These are phyloP conservation scores for Malacoctenus gilli DNA, from an alignment of 2,797 vertebrate genomes.

Conservation along the genomic window DNA sequence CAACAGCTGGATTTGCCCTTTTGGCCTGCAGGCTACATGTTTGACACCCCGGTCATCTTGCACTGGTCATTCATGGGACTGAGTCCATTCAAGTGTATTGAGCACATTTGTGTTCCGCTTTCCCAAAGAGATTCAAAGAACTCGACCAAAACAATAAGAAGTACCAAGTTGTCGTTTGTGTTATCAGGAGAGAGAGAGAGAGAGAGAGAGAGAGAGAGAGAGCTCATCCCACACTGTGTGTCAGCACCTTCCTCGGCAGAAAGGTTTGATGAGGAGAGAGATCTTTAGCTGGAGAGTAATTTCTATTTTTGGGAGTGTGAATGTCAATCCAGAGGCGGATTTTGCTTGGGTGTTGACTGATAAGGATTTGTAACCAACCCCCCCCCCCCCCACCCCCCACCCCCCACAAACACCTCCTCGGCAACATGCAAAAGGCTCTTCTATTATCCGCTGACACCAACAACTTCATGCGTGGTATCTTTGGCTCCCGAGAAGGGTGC, in stretches of 20 bases:
- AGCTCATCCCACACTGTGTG: conserved; percentile 36
- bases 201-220: conserved; percentile 6
- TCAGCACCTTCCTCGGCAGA: conserved; percentile 52
- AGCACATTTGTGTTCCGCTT: too few species aligned
- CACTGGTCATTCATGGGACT: too few species aligned
- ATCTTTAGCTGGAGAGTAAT: conserved; percentile 48
- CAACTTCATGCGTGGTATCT: conserved; percentile 22
- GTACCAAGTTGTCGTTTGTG: too few species aligned
- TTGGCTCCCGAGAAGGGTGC: conserved; percentile 3
- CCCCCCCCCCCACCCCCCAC: neutral
- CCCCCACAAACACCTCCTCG: too few species aligned
- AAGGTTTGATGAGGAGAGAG: conserved; percentile 69
- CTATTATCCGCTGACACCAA: conserved; percentile 12
- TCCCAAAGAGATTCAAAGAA: too few species aligned
- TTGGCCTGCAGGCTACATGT: too few species aligned
- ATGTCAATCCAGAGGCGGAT: conserved; percentile 41
- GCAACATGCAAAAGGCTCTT: conserved; percentile 5
- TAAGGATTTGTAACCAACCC: conserved; percentile 23
- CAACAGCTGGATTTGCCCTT: too few species aligned
- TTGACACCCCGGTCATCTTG: too few species aligned
- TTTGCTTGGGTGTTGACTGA: conserved; percentile 41
- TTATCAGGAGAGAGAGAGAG: conserved; percentile 37
- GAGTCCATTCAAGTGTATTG: too few species aligned
- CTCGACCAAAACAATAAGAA: conserved; percentile 37
- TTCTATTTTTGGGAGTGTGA: conserved; percentile 30